phyloP scores from a whole-genome alignment of 2,113 vertebrate genomes.

The Esox niger region DNA sequence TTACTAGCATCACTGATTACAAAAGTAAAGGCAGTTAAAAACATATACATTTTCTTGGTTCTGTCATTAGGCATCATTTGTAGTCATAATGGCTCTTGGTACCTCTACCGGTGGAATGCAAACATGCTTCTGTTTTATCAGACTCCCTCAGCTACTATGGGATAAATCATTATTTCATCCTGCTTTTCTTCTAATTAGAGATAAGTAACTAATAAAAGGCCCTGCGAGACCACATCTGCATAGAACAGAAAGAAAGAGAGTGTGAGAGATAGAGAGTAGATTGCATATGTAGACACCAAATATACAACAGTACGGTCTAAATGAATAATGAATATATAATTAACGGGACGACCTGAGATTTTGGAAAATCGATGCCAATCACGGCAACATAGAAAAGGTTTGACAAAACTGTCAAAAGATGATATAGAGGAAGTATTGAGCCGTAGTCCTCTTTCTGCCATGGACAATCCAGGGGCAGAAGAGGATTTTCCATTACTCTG shows the following conservation, averaged over 20 bases:
- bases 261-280: background rate
- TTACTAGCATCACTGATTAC: background rate
- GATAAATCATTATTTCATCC: constrained; percentile 35
- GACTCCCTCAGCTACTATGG: constrained; percentile 3
- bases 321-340: too few species aligned
- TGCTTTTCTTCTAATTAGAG: constrained; percentile 38
- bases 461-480: background rate
- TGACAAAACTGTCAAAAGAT: background rate
- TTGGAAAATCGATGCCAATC: background rate
- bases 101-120: constrained; percentile 21
- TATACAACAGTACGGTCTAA: too few species aligned
- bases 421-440: background rate
- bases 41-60: background rate
- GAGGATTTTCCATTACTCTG: background rate
- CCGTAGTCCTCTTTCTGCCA: background rate
- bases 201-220: constrained; percentile 42
- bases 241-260: constrained; percentile 27
- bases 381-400: background rate
- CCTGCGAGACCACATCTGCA: constrained; percentile 23
- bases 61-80: background rate
- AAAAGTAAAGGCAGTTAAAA: background rate
- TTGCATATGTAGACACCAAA: too few species aligned
- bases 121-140: constrained; percentile 4
- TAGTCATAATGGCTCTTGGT: background rate
- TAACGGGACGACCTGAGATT: background rate